These are phyloP conservation scores for Aphrophora alni DNA, from an alignment of 2,888 invertebrate genomes.

Conservation along the genomic window DNA sequence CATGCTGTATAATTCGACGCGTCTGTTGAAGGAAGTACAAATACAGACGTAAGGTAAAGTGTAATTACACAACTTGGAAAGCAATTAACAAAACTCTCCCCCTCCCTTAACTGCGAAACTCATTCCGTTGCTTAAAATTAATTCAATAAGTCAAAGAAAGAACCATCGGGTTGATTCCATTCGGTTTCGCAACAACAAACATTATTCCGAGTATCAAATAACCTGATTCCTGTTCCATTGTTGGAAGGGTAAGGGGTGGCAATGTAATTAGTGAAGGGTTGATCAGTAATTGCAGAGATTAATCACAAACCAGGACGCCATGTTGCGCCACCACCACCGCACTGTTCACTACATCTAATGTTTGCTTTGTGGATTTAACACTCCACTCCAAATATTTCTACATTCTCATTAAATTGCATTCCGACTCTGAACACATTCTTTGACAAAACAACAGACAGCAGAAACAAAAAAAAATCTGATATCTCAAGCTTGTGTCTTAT, in stretches of 20 bases:
- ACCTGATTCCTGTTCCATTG: slow-evolving; percentile 34
- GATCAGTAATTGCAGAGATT: slow-evolving; percentile 65
- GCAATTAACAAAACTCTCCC: slow-evolving; percentile 13
- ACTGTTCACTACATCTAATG: not conserved
- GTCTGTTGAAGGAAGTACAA: not conserved
- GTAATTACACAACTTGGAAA: not conserved
- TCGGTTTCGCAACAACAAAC: not conserved
- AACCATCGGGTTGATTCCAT: slow-evolving; percentile 9
- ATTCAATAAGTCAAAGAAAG: slow-evolving; percentile 38
- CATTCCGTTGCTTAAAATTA: slow-evolving; percentile 31
- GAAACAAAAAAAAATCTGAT: no score
- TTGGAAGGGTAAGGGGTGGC: slow-evolving; percentile 36
- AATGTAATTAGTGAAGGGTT: slow-evolving; percentile 55
- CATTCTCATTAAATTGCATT: not conserved
- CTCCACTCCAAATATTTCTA: not conserved
- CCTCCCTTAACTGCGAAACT: slow-evolving; percentile 1
- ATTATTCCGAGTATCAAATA: slow-evolving; percentile 30
- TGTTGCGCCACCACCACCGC: not conserved
- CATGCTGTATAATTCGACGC: not conserved
- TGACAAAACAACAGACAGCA: no score
- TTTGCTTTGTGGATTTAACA: not conserved
- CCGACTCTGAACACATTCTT: not conserved
- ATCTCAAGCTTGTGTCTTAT: no score
- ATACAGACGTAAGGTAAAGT: not conserved
- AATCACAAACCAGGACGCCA: slow-evolving; percentile 55